Conservation (phyloP, 35 echinoderm and acorn worm species). For the Ophiothrix spiculata region DNA sequence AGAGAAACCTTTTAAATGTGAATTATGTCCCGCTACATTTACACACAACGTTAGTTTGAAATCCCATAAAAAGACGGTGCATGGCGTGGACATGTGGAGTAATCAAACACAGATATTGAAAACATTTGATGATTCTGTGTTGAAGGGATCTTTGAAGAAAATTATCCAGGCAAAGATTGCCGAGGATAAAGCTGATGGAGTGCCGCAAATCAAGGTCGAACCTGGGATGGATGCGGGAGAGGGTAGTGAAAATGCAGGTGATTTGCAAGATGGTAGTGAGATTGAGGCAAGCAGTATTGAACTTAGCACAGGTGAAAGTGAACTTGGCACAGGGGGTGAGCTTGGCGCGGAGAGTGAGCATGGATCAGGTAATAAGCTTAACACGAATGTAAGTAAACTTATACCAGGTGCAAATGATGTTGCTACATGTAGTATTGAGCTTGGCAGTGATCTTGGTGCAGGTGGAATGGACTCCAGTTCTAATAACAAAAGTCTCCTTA, state of each 20-base stretch:
- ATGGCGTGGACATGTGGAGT: slow-evolving; percentile 43
- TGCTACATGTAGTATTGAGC: too few species aligned
- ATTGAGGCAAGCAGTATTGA: background rate
- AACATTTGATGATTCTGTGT: background rate
- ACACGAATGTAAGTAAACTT: too few species aligned
- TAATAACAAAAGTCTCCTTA: too few species aligned
- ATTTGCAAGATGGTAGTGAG: background rate
- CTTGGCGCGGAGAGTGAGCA: too few species aligned
- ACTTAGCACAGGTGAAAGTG: too few species aligned
- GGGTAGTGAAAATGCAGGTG: background rate
- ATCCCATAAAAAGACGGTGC: slow-evolving; percentile 42
- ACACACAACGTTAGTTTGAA: slow-evolving; percentile 64
- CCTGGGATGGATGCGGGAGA: background rate
- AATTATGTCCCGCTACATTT: slow-evolving; percentile 38
- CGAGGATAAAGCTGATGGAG: too few species aligned
- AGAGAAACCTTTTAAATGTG: slow-evolving; percentile 65
- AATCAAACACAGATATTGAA: slow-evolving; percentile 12
- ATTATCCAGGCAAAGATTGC: too few species aligned
- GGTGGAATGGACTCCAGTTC: too few species aligned
- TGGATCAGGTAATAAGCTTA: too few species aligned
- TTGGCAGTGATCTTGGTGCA: too few species aligned
- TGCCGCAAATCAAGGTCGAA: background rate
- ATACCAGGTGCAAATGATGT: too few species aligned
- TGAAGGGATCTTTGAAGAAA: background rate
- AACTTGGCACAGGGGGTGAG: too few species aligned